Base-by-base conservation (phyloP, 2,113 vertebrate species). In the Rissa tridactyla region DNA sequence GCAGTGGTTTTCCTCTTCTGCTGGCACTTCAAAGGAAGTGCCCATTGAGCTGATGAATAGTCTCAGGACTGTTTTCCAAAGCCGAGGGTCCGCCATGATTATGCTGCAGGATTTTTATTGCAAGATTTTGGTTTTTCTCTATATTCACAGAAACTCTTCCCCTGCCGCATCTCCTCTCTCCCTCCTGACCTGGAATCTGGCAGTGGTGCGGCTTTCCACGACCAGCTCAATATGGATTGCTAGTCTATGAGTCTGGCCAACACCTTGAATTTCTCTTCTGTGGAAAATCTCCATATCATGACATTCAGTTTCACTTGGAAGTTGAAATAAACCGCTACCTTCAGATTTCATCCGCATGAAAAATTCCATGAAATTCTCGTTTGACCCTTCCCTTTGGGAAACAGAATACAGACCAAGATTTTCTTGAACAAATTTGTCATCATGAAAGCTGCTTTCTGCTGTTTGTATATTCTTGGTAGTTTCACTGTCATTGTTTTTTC, bases 1-100 rank as follows among this genome's bases (percentile, higher is more conserved):
- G 62, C 79, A 91, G 30, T 81, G 81, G 92, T 97, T 94, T 91
- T 86, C 77, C 69, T 88, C 73, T 92, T 88, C 51, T 91, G 38
- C 68, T 90, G 34, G 36, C 29, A 23, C 46, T 94, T 82, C 73
- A 95, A 86, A 86, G 60, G 75, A 92, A 79, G 27, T 71, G 78
- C 68, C 73, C 49, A 42, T 78, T 69, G 83, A 66, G 51, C 62
- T 92, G 75, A 70, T 95, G 75, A 81, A 82, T 92, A 91, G 65
- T 86, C 83, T 36, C 34, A 81, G 65, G 51, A 68, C 36, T 78
- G 21, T 87, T 94, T 94, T 85, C 66, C 38, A 88, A 86, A 90
- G 61, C 65, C 40, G 51, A 88, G 62, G 16, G 13, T 79, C 57
- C 93, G 51, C 44, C 11, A 16, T 61, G 40, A 82, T 16, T 75